Evolutionary conservation across 2,797 vertebrate species (phyloP), one percentile per base, ranked within the genome.

Genomic region (Pangasius mekongensis): DNA sequence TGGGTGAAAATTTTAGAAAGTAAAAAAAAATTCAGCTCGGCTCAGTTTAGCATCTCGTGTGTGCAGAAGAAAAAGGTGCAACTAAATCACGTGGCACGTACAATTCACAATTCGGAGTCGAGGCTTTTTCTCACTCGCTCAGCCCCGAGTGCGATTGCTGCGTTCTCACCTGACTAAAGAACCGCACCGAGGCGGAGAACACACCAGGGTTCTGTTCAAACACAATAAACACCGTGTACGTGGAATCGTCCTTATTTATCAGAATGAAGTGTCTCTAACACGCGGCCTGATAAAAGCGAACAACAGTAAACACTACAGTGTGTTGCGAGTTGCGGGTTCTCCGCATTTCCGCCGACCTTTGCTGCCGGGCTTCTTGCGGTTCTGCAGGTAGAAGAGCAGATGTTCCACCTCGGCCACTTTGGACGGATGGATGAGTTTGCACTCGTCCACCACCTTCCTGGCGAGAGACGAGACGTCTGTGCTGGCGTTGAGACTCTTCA

Each of bases 401-500:
- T 99, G 98, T 88, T 99, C 97, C 84, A 99, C 98, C 87, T 99
- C 97, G 0, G 89, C 93, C 13, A 98, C 93, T 89, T 97, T 98
- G 18, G 97, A 97, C 5, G 97, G 96, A 78, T 97, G 97, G 91
- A 99, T 98, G 82, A 99, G 96, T n/a, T 96, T 97, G 92, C 98
- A 99, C 87, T 99, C 98, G 66, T 98, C 97, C 87, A 99, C 97
- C 47, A 99, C 97, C 90, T 98, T 99, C 27, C 95, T 94, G 89
- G 98, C 97, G 93, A 99, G 89, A 27, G 97, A 97, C 56, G 95
- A 93, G 62, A 97, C 95, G 78, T 99, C 97, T 11, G 98, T 99
- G 92, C 96, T 97, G 84, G 96, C 93, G 90, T 97, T 98, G 74
- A 99, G 94, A 94, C 97, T 98, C 91, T 97, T 99, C 85, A 99